Conservation (phyloP, 2,797 vertebrate species). For the Alfaro cultratus region DNA sequence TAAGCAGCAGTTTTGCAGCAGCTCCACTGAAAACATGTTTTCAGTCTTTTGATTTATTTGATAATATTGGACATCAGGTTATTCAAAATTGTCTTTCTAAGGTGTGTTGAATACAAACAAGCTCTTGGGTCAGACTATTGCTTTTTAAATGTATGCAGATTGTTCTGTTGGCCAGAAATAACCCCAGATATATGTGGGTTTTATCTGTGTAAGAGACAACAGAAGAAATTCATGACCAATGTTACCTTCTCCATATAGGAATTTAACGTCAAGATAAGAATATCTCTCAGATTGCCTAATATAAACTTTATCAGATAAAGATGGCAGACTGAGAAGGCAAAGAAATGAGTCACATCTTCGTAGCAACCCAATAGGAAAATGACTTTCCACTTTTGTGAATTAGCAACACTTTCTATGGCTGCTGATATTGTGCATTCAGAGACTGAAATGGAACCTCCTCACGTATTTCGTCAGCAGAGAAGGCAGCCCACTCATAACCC, state of each 20-base stretch:
- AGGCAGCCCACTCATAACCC: not conserved
- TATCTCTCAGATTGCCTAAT: not conserved
- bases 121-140: not conserved
- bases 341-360: not conserved
- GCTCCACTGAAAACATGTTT: not conserved
- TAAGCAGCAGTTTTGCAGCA: not conserved
- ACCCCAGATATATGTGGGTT: not conserved
- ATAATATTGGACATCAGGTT: not conserved
- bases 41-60: not conserved
- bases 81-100: not conserved
- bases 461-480: slow-evolving; percentile 2
- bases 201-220: not conserved
- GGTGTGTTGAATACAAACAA: not conserved
- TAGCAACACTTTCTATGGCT: not conserved
- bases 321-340: not conserved
- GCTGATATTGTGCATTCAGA: not conserved
- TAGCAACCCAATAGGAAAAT: not conserved
- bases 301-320: not conserved
- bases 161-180: not conserved
- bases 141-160: not conserved
- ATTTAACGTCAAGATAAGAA: not conserved
- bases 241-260: not conserved
- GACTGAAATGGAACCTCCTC: not conserved
- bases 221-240: not conserved
- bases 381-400: slow-evolving; percentile 11